Base-by-base conservation (phyloP, 2,888 invertebrate species). In the Agrenia bidenticulata region DNA sequence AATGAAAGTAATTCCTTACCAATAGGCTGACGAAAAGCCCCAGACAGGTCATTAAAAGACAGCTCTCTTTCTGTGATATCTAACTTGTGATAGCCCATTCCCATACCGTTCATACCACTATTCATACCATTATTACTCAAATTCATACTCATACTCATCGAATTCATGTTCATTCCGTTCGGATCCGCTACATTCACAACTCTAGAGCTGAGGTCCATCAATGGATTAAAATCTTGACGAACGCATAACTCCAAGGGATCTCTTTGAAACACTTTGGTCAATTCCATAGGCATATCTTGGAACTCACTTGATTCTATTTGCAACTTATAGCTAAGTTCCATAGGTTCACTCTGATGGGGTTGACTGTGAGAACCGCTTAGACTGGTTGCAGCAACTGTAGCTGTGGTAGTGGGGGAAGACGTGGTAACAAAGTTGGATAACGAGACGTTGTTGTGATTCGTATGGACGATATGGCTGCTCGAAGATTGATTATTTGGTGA, bases 221-320 rank as follows among this genome's bases (percentile, higher is more conserved):
- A 42, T 1, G 67, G 69, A 41, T 49, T 57, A 26, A 58, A 58
- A 7, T 58, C 58, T 4, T 61, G 51, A 4, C 39, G 67, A 1
- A 74, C 74, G 60, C 74, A 74, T 2, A 74, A 58, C 37, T 74
- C 73, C 26, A 74, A 56, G 9, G 74, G 74, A 65, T 74, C 72
- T 26, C 74, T 24, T 58, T 70, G 71, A 70, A 75, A 51, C 11
- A 74, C 75, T 66, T 73, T 74, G 1, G 75, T 75, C 13, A 75
- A 53, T 37, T 75, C 75, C 73, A 75, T 73, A 1, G 75, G 75
- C 72, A 75, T 73, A n/a, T 75, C 75, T 53, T 75, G 75, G 49
- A 72, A 73, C 11, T 61, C 66, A 49, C 56, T 69, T 5, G 70
- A 64, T 1, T 69, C 69, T 19, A 67, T 32, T 21, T 64, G 59